A percentile compares a stretch with the other conserved stretches of the same genome.
These are phyloP conservation scores for Mesoligia furuncula DNA, from an alignment of 2,888 invertebrate species.

Conservation along the genomic window DNA sequence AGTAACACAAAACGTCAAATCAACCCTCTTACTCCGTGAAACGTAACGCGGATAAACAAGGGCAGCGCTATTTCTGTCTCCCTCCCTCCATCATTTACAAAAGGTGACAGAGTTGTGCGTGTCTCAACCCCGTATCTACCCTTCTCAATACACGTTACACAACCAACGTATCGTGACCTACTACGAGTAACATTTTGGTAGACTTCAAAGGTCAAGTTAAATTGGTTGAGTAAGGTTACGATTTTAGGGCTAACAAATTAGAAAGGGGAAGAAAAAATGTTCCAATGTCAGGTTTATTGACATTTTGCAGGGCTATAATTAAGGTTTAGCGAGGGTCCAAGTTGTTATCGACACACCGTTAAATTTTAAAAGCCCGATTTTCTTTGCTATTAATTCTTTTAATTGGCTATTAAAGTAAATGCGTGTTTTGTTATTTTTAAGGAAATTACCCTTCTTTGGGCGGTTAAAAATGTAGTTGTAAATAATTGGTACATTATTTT, in stretches of 20 bases:
- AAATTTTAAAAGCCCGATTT: constrained; percentile 83
- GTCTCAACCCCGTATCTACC: constrained; percentile 83
- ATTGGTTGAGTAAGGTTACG: constrained; percentile 78
- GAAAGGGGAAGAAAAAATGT: constrained; percentile 86
- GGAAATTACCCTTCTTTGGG: constrained; percentile 3
- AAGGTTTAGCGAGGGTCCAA: constrained; percentile 83
- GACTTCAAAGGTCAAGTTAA: constrained; percentile 55
- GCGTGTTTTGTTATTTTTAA: constrained; percentile 35
- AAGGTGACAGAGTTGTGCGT: constrained; percentile 79
- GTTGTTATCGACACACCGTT: constrained; percentile 83
- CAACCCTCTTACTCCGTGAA: constrained; percentile 63
- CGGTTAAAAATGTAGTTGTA: constrained; percentile 17
- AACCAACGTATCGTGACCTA: constrained; percentile 74
- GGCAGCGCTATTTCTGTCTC: constrained; percentile 74
- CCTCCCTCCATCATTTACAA: constrained; percentile 72
- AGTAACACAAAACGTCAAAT: constrained; percentile 52
- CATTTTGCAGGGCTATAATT: constrained; percentile 87
- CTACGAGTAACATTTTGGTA: constrained; percentile 3
- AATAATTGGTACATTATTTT: neutral
- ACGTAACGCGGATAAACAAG: constrained; percentile 74
- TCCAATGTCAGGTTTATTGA: constrained; percentile 88
- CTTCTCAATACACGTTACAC: constrained; percentile 82
- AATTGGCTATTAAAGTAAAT: constrained; percentile 73
- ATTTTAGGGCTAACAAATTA: constrained; percentile 89
- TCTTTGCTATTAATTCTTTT: constrained; percentile 79